phyloP scores from a whole-genome alignment of 1,140 invertebrate species.

The Bombus consobrinus region DNA sequence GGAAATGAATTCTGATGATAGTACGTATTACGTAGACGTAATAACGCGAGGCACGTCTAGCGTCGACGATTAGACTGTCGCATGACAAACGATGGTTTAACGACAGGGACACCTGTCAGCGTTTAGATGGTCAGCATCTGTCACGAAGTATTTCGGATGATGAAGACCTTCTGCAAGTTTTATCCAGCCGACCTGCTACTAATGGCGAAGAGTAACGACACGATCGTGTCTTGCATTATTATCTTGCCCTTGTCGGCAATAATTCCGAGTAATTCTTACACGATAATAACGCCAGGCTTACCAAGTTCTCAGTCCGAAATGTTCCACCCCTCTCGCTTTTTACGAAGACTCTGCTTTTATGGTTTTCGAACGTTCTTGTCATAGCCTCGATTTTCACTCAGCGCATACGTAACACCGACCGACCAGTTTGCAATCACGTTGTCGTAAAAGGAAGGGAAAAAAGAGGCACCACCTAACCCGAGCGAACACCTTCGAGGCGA shows the following conservation, averaged over 20 bases:
- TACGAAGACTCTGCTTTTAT: background rate
- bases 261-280: background rate
- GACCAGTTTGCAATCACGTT: background rate
- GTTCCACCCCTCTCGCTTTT: too few relatives aligned
- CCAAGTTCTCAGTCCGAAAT: too few relatives aligned
- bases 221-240: conserved; percentile 10
- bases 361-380: too few relatives aligned
- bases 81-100: conserved; percentile 11
- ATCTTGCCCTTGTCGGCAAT: background rate
- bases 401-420: background rate
- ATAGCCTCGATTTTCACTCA: background rate
- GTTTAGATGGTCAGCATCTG: conserved; percentile 7
- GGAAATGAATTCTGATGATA: background rate
- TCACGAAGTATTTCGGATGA: background rate
- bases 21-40: background rate
- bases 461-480: background rate
- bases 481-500: conserved; percentile 55
- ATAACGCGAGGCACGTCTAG: background rate
- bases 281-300: background rate
- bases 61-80: background rate
- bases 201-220: background rate
- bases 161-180: conserved; percentile 21
- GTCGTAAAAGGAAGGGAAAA: background rate
- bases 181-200: background rate
- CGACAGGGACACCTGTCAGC: background rate